Base-by-base conservation (phyloP, 2,113 vertebrate genomes). In the Neodontobutis hainanensis region DNA sequence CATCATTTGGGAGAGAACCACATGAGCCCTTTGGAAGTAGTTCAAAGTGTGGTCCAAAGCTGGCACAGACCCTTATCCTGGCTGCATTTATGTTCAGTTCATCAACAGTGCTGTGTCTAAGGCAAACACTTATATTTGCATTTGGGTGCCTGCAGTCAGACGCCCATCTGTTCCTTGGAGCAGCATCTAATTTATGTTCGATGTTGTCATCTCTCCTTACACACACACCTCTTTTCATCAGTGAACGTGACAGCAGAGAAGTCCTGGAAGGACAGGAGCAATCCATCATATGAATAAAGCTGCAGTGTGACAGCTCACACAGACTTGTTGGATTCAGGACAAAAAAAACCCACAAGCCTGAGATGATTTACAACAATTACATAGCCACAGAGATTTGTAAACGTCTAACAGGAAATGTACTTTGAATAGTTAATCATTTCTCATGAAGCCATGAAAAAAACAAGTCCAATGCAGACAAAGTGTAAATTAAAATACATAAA, bases 281-380 rank as follows among this genome's bases (percentile, higher is more conserved):
- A 92, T 92, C 83, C 83, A 91, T 92, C 89, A 92, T 90, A 75
- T 75, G 52, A 75, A 71, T 76, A 77, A 70, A 81, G 72, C 61
- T 77, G 50, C 56, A 53, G 70, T 78, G 59, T 85, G 84, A 88
- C 84, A 88, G 40, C 47, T 47, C 44, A 55, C 50, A 73, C 68
- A 72, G 68, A 52, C 64, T 27, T 71, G 55, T 56, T 49, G 60
- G 68, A 48, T 48, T 38, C 61, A 63, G 16, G 47, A 49, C 46
- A 56, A 19, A 5, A 16, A 12, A 59, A 58, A 53, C 35, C 8
- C 19, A 15, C 12, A 40, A 61, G 74, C 73, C 73, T 14, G 11
- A 49, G 46, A 65, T 65, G 64, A 34, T 69, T 64, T 63, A 19
- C 50, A n/a, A 47, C 16, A 65, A 56, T 68, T 51, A 63, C 15